Percentiles rank a stretch among this genome's conserved stretches.
These are phyloP conservation scores for Calephelis perditalis DNA, from an alignment of 2,888 invertebrate genomes.

Conservation along the genomic window DNA sequence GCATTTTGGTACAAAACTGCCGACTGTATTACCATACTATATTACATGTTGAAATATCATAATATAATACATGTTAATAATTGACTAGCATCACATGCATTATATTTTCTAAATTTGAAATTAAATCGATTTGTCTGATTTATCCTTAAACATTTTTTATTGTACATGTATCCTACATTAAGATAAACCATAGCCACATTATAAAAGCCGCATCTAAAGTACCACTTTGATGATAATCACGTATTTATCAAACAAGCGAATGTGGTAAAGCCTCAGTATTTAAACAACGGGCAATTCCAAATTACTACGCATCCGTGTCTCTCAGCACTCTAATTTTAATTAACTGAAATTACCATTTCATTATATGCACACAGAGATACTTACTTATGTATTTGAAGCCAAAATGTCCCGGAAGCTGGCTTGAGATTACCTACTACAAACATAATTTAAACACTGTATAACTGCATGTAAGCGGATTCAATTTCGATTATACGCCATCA, in stretches of 20 bases:
- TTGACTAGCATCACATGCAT: neutral
- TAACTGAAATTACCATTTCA: neutral
- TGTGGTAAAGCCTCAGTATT: neutral
- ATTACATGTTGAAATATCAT: no score
- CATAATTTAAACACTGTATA: no score
- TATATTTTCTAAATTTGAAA: neutral
- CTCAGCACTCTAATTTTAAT: neutral
- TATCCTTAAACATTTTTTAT: no score
- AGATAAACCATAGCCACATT: neutral
- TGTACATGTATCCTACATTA: neutral
- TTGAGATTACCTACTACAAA: no score
- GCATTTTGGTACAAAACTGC: no score
- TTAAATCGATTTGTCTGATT: no score
- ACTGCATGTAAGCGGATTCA: no score
- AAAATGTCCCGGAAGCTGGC: neutral
- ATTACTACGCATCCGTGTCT: neutral
- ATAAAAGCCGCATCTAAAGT: neutral
- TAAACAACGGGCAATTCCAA: neutral
- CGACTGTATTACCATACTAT: no score
- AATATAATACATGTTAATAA: no score
- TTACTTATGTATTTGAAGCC: neutral
- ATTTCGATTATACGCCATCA: no score
- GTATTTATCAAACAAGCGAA: neutral
- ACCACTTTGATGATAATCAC: slow-evolving; percentile 1
- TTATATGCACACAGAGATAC: neutral